Percentiles rank a stretch among this genome's conserved stretches.
These are phyloP conservation scores for Ageneiosus marmoratus DNA, from an alignment of 2,113 vertebrate genomes.

Conservation along the genomic window DNA sequence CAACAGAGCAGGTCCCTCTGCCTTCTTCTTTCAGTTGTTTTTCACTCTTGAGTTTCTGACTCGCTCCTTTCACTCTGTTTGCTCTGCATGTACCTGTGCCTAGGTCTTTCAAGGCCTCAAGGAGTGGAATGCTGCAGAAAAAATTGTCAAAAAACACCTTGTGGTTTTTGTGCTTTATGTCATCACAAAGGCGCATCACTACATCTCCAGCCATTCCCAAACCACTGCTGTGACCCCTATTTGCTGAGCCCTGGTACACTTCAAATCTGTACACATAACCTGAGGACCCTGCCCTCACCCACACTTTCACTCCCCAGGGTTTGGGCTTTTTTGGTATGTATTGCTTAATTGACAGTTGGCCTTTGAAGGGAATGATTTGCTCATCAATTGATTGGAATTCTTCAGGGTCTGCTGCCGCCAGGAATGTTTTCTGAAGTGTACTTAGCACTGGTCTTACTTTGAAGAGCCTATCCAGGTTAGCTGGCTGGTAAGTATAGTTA, in stretches of 20 bases:
- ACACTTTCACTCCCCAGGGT: slow-evolving; percentile 27
- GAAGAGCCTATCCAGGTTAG: not conserved
- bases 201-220: slow-evolving; percentile 16
- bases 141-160: too few relatives aligned
- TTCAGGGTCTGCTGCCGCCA: not conserved
- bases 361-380: too few relatives aligned
- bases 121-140: too few relatives aligned
- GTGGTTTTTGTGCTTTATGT: too few relatives aligned
- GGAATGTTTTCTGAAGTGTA: not conserved
- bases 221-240: not conserved
- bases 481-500: not conserved
- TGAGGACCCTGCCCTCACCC: slow-evolving; percentile 9
- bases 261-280: slow-evolving; percentile 11
- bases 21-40: too few relatives aligned
- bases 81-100: too few relatives aligned
- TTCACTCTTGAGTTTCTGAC: too few relatives aligned
- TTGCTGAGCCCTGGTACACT: slow-evolving; percentile 6
- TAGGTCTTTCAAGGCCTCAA: too few relatives aligned
- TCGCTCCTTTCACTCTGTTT: too few relatives aligned
- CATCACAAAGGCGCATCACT: too few relatives aligned
- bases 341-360: not conserved
- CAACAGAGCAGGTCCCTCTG: too few relatives aligned
- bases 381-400: not conserved
- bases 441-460: slow-evolving; percentile 1
- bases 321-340: slow-evolving; percentile 17